Percentiles rank a stretch among this genome's conserved stretches.
These are phyloP conservation scores for Drosophila suzukii DNA, from an alignment of 1,140 invertebrate genomes.

Conservation along the genomic window DNA sequence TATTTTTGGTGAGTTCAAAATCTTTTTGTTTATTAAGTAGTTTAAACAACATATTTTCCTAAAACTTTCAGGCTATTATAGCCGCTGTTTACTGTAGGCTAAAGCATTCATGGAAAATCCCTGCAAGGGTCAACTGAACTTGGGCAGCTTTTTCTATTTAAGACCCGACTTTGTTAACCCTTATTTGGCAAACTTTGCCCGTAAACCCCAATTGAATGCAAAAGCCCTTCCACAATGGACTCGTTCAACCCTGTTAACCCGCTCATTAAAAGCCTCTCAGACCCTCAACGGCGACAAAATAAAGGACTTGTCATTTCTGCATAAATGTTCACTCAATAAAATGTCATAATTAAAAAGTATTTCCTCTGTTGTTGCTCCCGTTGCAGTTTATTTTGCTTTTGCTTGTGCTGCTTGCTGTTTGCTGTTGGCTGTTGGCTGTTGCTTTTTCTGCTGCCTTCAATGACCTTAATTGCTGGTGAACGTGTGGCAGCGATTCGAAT, in stretches of 20 bases:
- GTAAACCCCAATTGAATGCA: not conserved
- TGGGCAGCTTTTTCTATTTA: not conserved
- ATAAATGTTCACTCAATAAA: slow-evolving; percentile 80
- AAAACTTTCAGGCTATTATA: not conserved
- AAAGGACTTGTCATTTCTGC: slow-evolving; percentile 57
- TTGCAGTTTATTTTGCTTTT: slow-evolving; percentile 9
- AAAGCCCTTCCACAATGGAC: slow-evolving; percentile 12
- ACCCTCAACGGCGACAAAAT: slow-evolving; percentile 10
- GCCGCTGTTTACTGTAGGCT: not conserved
- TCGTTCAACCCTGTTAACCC: slow-evolving; percentile 47
- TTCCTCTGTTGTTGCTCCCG: slow-evolving; percentile 49
- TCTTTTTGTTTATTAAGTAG: too few relatives aligned
- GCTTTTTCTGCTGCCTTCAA: slow-evolving; percentile 39
- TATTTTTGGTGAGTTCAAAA: too few relatives aligned
- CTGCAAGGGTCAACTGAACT: not conserved
- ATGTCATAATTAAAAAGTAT: slow-evolving; percentile 81
- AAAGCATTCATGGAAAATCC: not conserved
- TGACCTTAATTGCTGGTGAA: slow-evolving; percentile 78
- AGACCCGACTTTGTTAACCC: not conserved
- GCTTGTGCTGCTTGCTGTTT: not conserved
- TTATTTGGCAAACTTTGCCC: not conserved
- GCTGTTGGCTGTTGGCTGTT: slow-evolving; percentile 20
- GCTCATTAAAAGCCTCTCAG: slow-evolving; percentile 36
- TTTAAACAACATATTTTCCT: too few relatives aligned
- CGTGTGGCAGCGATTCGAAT: slow-evolving; percentile 75